Evolutionary conservation across 1,140 invertebrate genomes (phyloP).

Genomic region (Drepana arcuata): DNA sequence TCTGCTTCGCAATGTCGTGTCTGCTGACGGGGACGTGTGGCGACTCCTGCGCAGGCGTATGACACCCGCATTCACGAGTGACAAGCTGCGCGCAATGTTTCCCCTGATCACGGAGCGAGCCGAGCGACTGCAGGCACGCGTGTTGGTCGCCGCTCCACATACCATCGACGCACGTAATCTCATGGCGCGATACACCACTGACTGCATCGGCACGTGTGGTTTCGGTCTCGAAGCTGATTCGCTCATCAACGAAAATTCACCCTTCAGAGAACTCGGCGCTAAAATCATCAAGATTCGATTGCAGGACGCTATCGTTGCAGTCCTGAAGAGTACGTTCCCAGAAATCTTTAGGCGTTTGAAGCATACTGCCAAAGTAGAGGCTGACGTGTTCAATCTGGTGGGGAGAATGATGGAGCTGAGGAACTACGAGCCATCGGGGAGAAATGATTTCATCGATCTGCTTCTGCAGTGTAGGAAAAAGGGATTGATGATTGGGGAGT

Average conservation of each 20-base stretch:
- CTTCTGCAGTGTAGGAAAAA: constrained; percentile 65
- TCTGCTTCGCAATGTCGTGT: constrained; percentile 32
- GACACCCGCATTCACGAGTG: constrained; percentile 73
- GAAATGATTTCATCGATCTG: constrained; percentile 72
- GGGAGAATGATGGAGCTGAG: constrained; percentile 16
- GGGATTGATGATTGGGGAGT: constrained; percentile 31
- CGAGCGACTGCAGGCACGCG: neutral
- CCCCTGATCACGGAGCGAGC: constrained; percentile 23
- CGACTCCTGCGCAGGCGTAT: constrained; percentile 70
- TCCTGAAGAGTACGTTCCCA: constrained; percentile 27
- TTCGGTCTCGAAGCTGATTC: constrained; percentile 52
- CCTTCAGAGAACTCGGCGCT: constrained; percentile 38
- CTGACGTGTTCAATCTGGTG: constrained; percentile 15
- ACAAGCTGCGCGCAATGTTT: constrained; percentile 74
- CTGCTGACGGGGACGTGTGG: constrained; percentile 65
- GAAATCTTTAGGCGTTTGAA: constrained; percentile 19
- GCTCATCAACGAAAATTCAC: constrained; percentile 42
- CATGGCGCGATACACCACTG: constrained; percentile 22
- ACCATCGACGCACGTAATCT: constrained; percentile 54
- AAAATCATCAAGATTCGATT: constrained; percentile 26
- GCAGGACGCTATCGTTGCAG: constrained; percentile 7
- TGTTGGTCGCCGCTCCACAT: neutral
- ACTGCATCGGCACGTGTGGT: constrained; percentile 64
- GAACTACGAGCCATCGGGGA: constrained; percentile 26
- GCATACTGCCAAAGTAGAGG: constrained; percentile 11